Evolutionary conservation across 1,140 invertebrate genomes (phyloP).

Genomic region (Aethina tumida): DNA sequence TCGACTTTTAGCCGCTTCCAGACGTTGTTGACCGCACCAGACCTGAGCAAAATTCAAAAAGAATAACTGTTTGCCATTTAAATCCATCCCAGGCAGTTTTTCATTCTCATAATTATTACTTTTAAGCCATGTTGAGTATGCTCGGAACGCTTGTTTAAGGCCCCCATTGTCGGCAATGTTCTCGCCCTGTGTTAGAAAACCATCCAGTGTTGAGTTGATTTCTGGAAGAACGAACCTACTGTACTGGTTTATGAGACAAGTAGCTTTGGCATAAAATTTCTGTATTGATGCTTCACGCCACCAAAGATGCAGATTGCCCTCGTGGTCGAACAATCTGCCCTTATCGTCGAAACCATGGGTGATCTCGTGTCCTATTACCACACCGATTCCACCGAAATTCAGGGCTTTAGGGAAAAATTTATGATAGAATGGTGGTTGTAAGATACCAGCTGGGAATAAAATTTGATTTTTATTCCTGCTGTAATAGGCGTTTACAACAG

Average conservation of each 20-base stretch:
- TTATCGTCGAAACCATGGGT: constrained; percentile 61
- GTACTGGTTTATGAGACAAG: constrained; percentile 67
- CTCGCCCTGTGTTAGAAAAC: constrained; percentile 59
- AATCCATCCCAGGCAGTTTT: constrained; percentile 59
- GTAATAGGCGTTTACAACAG: constrained; percentile 92
- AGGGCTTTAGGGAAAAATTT: constrained; percentile 66
- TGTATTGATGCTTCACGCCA: constrained; percentile 59
- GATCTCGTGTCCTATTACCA: constrained; percentile 60
- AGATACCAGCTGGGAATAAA: constrained; percentile 46
- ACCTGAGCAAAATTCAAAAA: constrained; percentile 78
- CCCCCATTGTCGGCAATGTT: constrained; percentile 87
- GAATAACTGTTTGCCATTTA: constrained; percentile 66
- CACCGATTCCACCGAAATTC: constrained; percentile 69
- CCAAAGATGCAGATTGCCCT: constrained; percentile 65
- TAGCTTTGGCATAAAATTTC: constrained; percentile 56
- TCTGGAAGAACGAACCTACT: constrained; percentile 61
- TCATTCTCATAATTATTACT: constrained; percentile 44
- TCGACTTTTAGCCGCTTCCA: constrained; percentile 71
- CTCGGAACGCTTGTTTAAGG: constrained; percentile 69
- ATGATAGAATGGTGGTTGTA: constrained; percentile 87
- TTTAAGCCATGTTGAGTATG: constrained; percentile 52
- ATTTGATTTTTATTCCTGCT: constrained; percentile 93
- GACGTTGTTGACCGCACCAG: constrained; percentile 60
- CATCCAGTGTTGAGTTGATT: constrained; percentile 51
- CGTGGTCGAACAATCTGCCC: constrained; percentile 53